phyloP scores from a whole-genome alignment of 2,888 invertebrate species.

The Caenorhabditis sulstoni region DNA sequence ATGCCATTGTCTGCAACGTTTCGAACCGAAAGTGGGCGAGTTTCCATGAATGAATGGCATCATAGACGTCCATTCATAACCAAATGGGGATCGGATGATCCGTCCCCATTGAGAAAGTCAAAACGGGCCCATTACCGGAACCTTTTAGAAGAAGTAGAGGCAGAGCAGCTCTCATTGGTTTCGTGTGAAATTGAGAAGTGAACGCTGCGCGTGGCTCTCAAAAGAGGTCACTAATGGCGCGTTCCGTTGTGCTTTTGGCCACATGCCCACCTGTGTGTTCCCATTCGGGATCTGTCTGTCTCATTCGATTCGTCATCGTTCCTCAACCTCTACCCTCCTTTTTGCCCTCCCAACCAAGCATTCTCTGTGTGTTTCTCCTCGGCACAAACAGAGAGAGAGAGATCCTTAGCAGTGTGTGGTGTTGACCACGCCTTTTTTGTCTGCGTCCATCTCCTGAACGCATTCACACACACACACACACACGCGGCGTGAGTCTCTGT shows the following conservation, averaged over 20 bases:
- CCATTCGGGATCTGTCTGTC: slow-evolving; percentile 38
- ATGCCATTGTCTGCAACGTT: slow-evolving; percentile 25
- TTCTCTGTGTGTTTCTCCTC: no score
- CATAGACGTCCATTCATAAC: slow-evolving; percentile 17
- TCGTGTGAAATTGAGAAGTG: slow-evolving; percentile 30
- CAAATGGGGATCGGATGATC: slow-evolving; percentile 4
- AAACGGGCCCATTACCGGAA: slow-evolving; percentile 12
- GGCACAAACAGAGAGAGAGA: slow-evolving; percentile 6
- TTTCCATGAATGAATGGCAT: slow-evolving; percentile 9
- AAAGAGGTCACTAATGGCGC: slow-evolving; percentile 27
- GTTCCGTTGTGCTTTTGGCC: no score
- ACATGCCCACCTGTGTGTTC: slow-evolving; percentile 39
- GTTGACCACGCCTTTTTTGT: slow-evolving; percentile 50
- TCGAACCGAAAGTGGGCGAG: no score
- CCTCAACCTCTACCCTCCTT: neutral
- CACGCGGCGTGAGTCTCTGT: slow-evolving; percentile 37
- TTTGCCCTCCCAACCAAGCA: neutral
- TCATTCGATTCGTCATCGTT: slow-evolving; percentile 37
- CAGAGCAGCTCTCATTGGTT: neutral
- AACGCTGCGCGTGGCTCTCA: neutral
- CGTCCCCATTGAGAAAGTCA: neutral
- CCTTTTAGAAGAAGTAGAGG: slow-evolving; percentile 28
- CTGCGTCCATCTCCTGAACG: slow-evolving; percentile 33
- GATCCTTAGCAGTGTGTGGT: slow-evolving; percentile 3
- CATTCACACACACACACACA: slow-evolving; percentile 42